Conservation (phyloP, 2,797 vertebrate genomes). For the Lacerta agilis region DNA sequence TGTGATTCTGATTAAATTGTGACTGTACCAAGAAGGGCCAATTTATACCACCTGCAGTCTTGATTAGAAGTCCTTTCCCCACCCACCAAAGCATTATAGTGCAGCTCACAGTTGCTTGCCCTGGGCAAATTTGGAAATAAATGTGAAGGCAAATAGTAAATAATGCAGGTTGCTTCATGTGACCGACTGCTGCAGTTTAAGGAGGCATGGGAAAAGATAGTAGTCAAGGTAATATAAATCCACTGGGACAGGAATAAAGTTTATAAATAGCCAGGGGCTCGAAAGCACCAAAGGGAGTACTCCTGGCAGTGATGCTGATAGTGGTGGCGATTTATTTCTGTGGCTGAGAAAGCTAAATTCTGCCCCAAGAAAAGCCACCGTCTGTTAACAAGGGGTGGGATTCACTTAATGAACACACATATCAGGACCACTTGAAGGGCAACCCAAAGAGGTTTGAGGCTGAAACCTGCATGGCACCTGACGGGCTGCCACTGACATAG, state of each 20-base stretch:
- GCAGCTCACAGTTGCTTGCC: background rate
- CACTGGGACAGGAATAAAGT: background rate
- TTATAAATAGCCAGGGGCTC: background rate
- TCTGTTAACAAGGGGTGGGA: too few species aligned
- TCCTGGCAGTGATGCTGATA: background rate
- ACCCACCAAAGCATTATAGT: background rate
- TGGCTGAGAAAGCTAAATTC: background rate
- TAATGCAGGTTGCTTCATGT: background rate
- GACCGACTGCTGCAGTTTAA: background rate
- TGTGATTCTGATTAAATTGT: constrained; percentile 5
- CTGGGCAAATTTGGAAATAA: background rate
- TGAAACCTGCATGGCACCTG: background rate
- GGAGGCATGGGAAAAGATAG: background rate
- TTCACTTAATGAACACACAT: background rate
- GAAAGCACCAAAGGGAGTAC: background rate
- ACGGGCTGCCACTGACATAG: background rate
- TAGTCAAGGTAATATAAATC: background rate
- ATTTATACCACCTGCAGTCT: background rate
- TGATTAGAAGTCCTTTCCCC: background rate
- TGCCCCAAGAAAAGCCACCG: background rate
- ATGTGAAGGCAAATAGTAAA: constrained; percentile 12
- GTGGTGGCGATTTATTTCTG: background rate
- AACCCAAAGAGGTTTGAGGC: background rate
- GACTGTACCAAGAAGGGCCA: background rate
- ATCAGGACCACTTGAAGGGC: background rate